Conservation (phyloP, 2,888 invertebrate species). For the Halictus ligatus region DNA sequence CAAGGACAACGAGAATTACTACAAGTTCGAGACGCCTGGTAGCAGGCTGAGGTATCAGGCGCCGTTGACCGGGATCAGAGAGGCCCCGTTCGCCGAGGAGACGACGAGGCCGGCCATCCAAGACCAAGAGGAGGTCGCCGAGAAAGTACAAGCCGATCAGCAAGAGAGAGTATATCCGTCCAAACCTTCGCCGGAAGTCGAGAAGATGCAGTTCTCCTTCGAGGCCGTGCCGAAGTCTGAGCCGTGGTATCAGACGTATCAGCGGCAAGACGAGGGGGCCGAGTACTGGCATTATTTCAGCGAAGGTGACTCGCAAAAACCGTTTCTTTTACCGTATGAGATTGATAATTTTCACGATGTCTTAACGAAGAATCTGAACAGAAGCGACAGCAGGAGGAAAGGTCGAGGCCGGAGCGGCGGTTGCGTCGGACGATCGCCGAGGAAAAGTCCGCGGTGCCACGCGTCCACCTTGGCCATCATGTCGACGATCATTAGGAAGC, state of each 20-base stretch:
- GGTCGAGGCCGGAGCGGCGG: constrained; percentile 67
- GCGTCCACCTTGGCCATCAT: constrained; percentile 94
- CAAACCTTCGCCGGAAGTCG: constrained; percentile 85
- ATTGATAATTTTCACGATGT: constrained; percentile 85
- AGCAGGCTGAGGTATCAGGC: constrained; percentile 85
- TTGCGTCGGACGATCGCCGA: constrained; percentile 85
- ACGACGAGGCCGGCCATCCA: constrained; percentile 68
- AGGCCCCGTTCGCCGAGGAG: constrained; percentile 66
- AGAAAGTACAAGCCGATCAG: constrained; percentile 30
- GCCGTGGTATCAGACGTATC: constrained; percentile 92
- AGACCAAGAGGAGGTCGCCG: constrained; percentile 44
- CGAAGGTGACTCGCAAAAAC: constrained; percentile 86
- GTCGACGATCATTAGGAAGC: constrained; percentile 82
- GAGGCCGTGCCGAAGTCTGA: constrained; percentile 90
- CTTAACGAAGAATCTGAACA: constrained; percentile 71
- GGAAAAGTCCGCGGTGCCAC: constrained; percentile 95
- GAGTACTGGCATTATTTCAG: constrained; percentile 87
- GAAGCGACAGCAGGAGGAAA: constrained; percentile 59
- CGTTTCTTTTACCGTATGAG: constrained; percentile 91
- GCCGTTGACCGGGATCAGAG: constrained; percentile 83
- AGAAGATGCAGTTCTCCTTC: constrained; percentile 90
- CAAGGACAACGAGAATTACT: constrained; percentile 87
- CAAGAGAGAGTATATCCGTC: constrained; percentile 78
- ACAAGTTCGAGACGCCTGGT: constrained; percentile 85
- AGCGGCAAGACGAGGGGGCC: constrained; percentile 90